A percentile compares a stretch with the other conserved stretches of the same genome.
Evolutionary conservation across 2,113 vertebrate species (phyloP).

Genomic region (Riparia riparia): DNA sequence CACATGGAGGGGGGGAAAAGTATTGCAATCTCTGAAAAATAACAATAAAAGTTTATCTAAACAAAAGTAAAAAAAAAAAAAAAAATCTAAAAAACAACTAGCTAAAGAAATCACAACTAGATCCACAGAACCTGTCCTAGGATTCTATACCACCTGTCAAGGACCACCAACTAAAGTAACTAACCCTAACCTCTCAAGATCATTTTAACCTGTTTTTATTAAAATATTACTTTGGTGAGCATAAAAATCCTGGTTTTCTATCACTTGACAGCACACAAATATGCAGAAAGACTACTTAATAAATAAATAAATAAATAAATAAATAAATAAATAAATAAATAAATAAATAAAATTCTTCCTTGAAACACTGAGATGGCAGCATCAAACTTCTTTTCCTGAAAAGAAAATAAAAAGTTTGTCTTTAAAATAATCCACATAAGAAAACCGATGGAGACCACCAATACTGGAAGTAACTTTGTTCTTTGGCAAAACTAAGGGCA

Average conservation of each 20-base stretch:
- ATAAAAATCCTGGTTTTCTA: not conserved
- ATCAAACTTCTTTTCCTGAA: not conserved
- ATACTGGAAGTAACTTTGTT: not conserved
- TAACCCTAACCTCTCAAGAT: not conserved
- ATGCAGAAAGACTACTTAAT: not conserved
- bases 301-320: too few species aligned
- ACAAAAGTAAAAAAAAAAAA: fast-evolving
- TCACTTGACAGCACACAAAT: fast-evolving
- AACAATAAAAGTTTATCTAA: not conserved
- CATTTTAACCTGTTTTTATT: not conserved
- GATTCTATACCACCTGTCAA: fast-evolving
- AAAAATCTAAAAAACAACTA: not conserved
- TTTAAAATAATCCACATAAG: not conserved
- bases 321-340: too few species aligned
- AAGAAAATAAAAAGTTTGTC: not conserved
- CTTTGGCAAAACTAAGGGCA: fast-evolving
- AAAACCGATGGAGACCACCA: fast-evolving
- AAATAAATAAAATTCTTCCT: too few species aligned
- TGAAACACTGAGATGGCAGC: not conserved
- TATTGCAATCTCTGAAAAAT: not conserved
- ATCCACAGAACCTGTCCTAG: not conserved
- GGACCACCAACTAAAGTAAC: not conserved
- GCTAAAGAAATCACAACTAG: not conserved
- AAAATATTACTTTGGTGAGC: fast-evolving
- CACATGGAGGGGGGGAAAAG: not conserved